Evolutionary conservation across 2,113 vertebrate species (phyloP).

Genomic region (Columbina picui): DNA sequence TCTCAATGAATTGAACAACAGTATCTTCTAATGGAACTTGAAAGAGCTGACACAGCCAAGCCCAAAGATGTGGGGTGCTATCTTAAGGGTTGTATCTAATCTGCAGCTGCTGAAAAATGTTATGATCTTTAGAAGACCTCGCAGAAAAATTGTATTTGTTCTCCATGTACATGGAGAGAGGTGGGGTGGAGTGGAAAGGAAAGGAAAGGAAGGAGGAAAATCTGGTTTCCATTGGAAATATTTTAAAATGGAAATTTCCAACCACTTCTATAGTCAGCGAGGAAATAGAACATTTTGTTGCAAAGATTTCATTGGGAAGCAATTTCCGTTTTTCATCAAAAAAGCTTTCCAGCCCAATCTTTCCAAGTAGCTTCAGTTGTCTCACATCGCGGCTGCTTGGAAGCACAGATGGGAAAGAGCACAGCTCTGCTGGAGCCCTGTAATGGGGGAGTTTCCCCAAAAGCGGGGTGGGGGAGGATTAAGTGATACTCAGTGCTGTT

Average conservation of each 20-base stretch:
- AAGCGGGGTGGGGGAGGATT: rapidly evolving
- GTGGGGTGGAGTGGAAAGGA: not conserved
- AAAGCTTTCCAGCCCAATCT: slow-evolving; percentile 26
- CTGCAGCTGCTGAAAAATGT: not conserved
- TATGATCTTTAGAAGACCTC: not conserved
- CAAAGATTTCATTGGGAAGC: slow-evolving; percentile 58
- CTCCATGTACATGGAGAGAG: not conserved
- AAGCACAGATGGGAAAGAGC: not conserved
- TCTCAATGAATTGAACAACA: not conserved
- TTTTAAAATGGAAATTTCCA: slow-evolving; percentile 58
- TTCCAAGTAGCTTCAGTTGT: slow-evolving; percentile 3
- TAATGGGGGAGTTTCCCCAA: rapidly evolving
- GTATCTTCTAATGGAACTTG: not conserved
- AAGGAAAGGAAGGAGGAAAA: not conserved
- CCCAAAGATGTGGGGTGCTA: not conserved
- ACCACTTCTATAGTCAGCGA: slow-evolving; percentile 37
- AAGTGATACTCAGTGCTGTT: not conserved
- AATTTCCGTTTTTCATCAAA: slow-evolving; percentile 42
- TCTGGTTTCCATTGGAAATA: slow-evolving; percentile 61
- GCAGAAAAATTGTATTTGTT: not conserved
- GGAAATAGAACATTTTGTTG: slow-evolving; percentile 49
- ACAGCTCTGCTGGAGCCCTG: not conserved
- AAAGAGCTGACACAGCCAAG: not conserved
- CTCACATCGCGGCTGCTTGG: not conserved
- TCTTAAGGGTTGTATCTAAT: not conserved